Evolutionary conservation across 2,113 vertebrate genomes (phyloP).

Genomic region (Vulpes vulpes): DNA sequence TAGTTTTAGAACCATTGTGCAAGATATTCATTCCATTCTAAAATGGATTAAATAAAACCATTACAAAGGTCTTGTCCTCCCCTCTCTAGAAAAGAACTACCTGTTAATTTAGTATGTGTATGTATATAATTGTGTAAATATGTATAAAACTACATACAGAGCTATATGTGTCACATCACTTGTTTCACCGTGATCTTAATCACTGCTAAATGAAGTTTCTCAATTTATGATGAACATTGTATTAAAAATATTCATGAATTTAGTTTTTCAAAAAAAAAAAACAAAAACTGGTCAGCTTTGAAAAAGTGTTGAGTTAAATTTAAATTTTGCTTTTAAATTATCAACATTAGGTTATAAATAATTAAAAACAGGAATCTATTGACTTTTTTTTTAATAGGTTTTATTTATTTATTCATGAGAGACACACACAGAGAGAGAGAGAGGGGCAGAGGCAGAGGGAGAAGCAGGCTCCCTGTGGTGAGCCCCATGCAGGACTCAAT

Average conservation of each 20-base stretch:
- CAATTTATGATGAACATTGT: not conserved
- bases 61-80: conserved; percentile 12
- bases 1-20: not conserved
- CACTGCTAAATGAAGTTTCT: conserved; percentile 32
- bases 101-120: not conserved
- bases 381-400: not conserved
- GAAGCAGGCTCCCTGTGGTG: no score
- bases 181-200: conserved; percentile 24
- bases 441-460: no score
- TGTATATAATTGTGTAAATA: not conserved
- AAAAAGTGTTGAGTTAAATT: conserved; percentile 30
- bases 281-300: conserved; percentile 30
- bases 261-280: not conserved
- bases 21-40: not conserved
- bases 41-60: not conserved
- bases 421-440: no score
- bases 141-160: not conserved
- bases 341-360: not conserved
- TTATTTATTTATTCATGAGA: no score
- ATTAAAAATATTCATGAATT: conserved; percentile 33
- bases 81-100: not conserved
- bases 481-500: no score
- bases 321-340: conserved; percentile 52
- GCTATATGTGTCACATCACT: not conserved
- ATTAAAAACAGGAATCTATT: conserved; percentile 11